These are phyloP conservation scores for Agapetus fuscipes DNA, from an alignment of 2,888 invertebrate species.

Conservation along the genomic window DNA sequence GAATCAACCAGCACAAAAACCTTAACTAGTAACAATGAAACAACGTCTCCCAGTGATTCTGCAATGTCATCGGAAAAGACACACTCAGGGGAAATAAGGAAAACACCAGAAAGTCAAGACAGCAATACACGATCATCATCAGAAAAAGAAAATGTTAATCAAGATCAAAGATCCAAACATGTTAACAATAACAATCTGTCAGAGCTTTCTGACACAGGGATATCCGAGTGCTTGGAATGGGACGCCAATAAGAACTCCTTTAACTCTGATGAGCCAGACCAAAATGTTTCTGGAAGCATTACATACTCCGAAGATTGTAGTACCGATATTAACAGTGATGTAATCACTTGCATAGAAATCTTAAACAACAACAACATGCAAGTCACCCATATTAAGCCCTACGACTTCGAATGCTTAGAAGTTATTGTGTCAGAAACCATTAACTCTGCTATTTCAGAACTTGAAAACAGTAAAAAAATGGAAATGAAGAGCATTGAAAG, in stretches of 20 bases:
- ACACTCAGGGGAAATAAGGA: constrained; percentile 25
- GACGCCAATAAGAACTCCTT: constrained; percentile 15
- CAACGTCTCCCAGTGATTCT: constrained; percentile 29
- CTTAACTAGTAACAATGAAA: constrained; percentile 13
- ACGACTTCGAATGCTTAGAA: constrained; percentile 32
- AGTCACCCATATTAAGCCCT: constrained; percentile 4
- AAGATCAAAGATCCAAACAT: constrained; percentile 1
- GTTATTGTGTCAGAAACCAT: constrained; percentile 39
- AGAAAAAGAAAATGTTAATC: constrained; percentile 19
- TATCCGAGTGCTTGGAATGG: constrained; percentile 14
- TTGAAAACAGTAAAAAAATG: background rate
- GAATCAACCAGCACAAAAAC: constrained; percentile 12
- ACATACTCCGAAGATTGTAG: constrained; percentile 17
- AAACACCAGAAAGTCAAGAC: constrained; percentile 27
- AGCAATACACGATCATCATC: constrained; percentile 26
- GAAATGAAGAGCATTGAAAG: background rate
- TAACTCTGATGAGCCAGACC: constrained; percentile 10
- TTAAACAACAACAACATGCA: background rate
- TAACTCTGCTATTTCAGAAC: constrained; percentile 22
- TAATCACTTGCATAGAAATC: constrained; percentile 17
- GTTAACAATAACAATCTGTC: constrained; percentile 4
- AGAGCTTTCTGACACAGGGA: constrained; percentile 18
- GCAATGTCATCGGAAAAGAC: constrained; percentile 30
- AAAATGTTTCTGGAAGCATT: constrained; percentile 11
- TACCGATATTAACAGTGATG: constrained; percentile 12